A percentile compares a stretch with the other conserved stretches of the same genome.
phyloP scores from a whole-genome alignment of 2,797 vertebrate genomes.

The Hydrophis major region DNA sequence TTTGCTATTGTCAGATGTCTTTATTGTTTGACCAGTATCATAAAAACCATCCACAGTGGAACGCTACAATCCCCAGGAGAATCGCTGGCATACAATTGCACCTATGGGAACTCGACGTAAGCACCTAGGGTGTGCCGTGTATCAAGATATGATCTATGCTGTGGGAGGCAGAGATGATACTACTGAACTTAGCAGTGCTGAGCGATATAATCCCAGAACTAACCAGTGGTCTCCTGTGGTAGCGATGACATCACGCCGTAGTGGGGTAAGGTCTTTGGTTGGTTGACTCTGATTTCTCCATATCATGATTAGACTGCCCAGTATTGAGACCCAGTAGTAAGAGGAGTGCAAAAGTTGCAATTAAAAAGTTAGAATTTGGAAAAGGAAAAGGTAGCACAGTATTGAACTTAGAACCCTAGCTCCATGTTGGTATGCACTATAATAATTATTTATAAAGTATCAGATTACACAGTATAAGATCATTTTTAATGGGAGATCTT shows the following conservation, averaged over 20 bases:
- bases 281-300: not conserved
- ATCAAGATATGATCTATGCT: conserved; percentile 99
- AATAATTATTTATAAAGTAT: not conserved
- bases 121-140: conserved; percentile 96
- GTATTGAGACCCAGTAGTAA: not conserved
- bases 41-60: conserved; percentile 73
- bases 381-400: not conserved
- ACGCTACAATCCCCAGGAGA: conserved; percentile 96
- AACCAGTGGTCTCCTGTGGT: conserved; percentile 99
- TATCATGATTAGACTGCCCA: not conserved
- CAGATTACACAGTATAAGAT: not conserved
- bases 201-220: conserved; percentile 95
- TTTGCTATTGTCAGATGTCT: not conserved
- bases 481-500: not conserved
- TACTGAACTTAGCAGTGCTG: conserved; percentile 95
- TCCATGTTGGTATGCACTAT: not conserved
- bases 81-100: conserved; percentile 98
- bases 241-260: conserved; percentile 96
- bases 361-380: not conserved
- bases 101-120: conserved; percentile 98
- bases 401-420: not conserved
- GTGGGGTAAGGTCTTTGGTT: conserved; percentile 80
- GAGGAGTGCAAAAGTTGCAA: not conserved
- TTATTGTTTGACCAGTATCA: not conserved
- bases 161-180: conserved; percentile 97